Evolutionary conservation across 2,113 vertebrate genomes (phyloP).

Genomic region (Pachycephala philippinensis): DNA sequence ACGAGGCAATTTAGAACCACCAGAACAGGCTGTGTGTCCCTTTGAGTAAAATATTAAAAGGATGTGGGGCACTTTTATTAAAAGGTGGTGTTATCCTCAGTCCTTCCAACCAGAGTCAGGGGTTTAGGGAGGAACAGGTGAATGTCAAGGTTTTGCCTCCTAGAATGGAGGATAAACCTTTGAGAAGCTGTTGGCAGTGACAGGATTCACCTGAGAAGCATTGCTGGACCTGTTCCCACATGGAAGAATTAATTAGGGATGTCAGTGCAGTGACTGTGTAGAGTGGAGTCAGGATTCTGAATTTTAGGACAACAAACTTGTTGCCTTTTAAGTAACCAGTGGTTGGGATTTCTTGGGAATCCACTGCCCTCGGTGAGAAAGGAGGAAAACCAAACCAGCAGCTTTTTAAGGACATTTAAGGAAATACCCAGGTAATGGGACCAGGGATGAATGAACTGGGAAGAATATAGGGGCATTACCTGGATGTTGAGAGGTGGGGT

Average conservation of each 20-base stretch:
- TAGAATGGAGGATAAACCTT: fast-evolving
- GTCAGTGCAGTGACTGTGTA: background rate
- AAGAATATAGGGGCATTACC: background rate
- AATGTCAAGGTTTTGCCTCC: background rate
- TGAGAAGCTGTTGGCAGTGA: background rate
- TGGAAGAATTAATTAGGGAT: background rate
- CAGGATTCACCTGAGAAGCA: background rate
- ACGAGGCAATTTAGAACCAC: background rate
- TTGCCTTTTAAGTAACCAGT: background rate
- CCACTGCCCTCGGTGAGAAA: background rate
- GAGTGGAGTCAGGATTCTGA: too few species aligned
- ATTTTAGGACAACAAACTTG: fast-evolving
- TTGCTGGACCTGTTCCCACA: background rate
- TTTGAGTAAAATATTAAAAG: background rate
- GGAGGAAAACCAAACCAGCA: background rate
- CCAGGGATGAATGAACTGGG: background rate
- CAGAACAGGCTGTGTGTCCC: background rate
- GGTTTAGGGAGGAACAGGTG: background rate
- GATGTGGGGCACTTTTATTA: background rate
- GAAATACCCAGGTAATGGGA: background rate
- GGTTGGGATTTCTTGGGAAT: background rate
- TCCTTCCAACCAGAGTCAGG: background rate
- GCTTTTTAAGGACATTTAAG: background rate
- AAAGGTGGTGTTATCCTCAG: fast-evolving
- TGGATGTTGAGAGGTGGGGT: background rate